These are phyloP conservation scores for Mungos mungo DNA, from an alignment of 2,113 vertebrate genomes.

Conservation along the genomic window DNA sequence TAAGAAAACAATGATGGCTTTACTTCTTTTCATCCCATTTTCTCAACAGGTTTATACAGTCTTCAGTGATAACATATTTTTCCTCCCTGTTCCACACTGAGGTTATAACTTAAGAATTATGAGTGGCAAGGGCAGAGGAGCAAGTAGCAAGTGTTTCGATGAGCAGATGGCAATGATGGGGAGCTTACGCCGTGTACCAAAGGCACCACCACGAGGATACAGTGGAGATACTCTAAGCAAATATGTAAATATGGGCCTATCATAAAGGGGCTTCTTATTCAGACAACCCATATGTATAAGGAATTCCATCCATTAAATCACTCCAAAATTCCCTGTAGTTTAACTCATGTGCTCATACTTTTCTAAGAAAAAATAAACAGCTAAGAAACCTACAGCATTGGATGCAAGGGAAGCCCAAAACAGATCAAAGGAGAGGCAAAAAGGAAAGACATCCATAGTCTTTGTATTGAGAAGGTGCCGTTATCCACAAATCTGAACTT, in stretches of 20 bases:
- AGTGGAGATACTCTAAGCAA: background rate
- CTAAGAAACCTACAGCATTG: background rate
- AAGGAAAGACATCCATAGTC: background rate
- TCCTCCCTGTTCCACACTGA: background rate
- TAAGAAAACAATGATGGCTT: constrained; percentile 32
- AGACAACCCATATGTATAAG: background rate
- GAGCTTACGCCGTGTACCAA: background rate
- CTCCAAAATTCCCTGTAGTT: constrained; percentile 5
- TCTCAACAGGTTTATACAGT: background rate
- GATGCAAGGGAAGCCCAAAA: constrained; percentile 34
- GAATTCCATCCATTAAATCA: background rate
- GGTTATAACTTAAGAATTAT: background rate
- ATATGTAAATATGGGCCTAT: constrained; percentile 5
- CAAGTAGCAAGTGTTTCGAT: background rate
- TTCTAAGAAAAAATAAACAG: background rate
- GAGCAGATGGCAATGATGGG: background rate
- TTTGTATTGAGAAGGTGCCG: background rate
- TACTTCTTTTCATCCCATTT: background rate
- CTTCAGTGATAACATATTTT: background rate
- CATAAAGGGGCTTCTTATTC: background rate
- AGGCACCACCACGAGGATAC: background rate
- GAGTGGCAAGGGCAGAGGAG: background rate
- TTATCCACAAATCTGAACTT: background rate
- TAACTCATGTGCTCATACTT: background rate
- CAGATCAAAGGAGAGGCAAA: constrained; percentile 43